These are phyloP conservation scores for Penaeus vannamei DNA, from an alignment of 1,140 invertebrate species.

Conservation along the genomic window DNA sequence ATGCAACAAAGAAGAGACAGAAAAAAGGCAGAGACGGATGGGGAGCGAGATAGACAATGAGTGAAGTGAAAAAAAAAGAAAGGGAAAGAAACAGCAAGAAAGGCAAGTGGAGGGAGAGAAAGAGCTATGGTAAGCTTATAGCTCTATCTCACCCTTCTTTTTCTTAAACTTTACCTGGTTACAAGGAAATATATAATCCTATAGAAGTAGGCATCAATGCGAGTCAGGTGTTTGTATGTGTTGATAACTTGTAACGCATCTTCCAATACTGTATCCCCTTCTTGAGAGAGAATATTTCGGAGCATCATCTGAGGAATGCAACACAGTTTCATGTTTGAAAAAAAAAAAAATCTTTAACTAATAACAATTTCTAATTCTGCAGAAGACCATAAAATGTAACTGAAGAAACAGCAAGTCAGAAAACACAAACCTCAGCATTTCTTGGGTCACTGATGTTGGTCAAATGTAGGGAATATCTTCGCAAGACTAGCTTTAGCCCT, in stretches of 20 bases:
- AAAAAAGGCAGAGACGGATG: not conserved
- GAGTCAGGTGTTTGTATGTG: slow-evolving; percentile 37
- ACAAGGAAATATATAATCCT: slow-evolving; percentile 44
- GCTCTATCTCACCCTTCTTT: not conserved
- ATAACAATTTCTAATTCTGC: not conserved
- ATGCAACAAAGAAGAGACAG: slow-evolving; percentile 1
- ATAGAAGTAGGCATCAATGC: slow-evolving; percentile 52
- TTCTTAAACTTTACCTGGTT: slow-evolving; percentile 11
- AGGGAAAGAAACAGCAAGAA: not conserved
- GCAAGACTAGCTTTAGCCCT: slow-evolving; percentile 62
- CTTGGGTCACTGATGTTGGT: slow-evolving; percentile 45
- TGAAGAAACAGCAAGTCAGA: not conserved
- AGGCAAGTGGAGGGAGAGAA: not conserved
- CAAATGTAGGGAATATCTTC: slow-evolving; percentile 57
- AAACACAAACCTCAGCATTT: slow-evolving; percentile 52
- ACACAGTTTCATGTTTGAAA: not conserved
- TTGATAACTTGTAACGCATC: slow-evolving; percentile 52
- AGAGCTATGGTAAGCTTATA: not conserved
- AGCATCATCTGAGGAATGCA: slow-evolving; percentile 54
- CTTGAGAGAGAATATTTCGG: slow-evolving; percentile 49
- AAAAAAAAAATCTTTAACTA: not conserved
- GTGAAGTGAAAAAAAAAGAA: not conserved
- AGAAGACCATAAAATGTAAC: not conserved
- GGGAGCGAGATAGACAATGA: slow-evolving; percentile 7
- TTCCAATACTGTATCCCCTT: slow-evolving; percentile 38